phyloP scores from a whole-genome alignment of 2,113 vertebrate species.

The Micronycteris hirsuta region DNA sequence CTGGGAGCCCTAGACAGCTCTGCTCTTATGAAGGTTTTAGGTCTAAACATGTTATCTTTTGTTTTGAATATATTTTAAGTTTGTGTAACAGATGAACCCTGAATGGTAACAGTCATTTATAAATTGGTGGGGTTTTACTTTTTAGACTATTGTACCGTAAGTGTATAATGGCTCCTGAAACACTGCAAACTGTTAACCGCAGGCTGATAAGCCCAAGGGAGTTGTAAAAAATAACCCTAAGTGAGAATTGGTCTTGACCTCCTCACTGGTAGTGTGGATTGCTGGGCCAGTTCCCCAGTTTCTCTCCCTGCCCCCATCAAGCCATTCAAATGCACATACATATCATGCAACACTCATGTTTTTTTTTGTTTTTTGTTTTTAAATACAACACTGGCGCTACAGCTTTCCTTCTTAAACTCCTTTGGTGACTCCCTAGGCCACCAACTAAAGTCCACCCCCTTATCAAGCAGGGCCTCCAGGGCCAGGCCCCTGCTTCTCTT shows the following conservation, averaged over 20 bases:
- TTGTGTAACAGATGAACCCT: neutral
- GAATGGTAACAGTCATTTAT: neutral
- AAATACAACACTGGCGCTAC: fast-evolving
- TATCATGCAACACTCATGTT: neutral
- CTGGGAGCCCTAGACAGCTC: neutral
- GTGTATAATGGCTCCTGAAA: neutral
- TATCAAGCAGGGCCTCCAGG: neutral
- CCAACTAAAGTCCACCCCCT: neutral
- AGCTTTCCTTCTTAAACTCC: neutral
- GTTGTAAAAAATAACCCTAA: neutral
- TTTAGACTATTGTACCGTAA: neutral
- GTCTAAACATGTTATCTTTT: neutral
- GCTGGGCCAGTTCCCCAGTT: too few species aligned
- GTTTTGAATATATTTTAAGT: neutral
- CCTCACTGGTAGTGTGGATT: neutral
- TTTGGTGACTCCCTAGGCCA: neutral
- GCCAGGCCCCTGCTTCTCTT: neutral
- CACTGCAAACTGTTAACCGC: neutral
- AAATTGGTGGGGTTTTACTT: neutral
- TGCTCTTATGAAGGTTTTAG: neutral
- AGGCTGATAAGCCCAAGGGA: neutral
- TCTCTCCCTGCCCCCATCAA: neutral
- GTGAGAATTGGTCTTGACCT: neutral
- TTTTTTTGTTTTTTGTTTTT: neutral
- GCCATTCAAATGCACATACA: too few species aligned